Evolutionary conservation across 2,797 vertebrate species (phyloP).

Genomic region (Australoheros facetus): DNA sequence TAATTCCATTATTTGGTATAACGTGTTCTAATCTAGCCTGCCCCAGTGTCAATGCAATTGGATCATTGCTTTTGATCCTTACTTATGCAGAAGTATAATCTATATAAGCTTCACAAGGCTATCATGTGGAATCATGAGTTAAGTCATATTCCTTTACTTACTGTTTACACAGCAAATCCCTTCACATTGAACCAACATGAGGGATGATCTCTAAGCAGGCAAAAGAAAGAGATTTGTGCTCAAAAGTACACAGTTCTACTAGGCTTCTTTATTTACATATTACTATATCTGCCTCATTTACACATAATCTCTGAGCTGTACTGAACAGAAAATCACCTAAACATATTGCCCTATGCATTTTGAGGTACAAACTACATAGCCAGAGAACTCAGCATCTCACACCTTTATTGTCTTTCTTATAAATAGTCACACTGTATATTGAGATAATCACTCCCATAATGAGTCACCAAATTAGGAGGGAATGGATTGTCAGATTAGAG

Average conservation of each 20-base stretch:
- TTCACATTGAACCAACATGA: constrained; percentile 18
- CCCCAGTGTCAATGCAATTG: neutral
- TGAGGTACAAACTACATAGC: constrained; percentile 3
- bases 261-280: constrained; percentile 5
- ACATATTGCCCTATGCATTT: constrained; percentile 7
- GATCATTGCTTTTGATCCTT: constrained; percentile 22
- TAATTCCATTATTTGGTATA: constrained; percentile 5
- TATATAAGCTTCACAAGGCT: constrained; percentile 22
- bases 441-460: constrained; percentile 75
- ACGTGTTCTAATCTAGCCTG: neutral
- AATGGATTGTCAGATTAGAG: constrained; percentile 69
- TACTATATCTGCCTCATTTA: constrained; percentile 9
- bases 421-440: constrained; percentile 43
- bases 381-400: constrained; percentile 34
- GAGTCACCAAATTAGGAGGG: constrained; percentile 70
- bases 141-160: constrained; percentile 35
- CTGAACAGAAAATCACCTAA: constrained; percentile 16
- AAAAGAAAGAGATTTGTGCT: neutral
- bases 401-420: constrained; percentile 31
- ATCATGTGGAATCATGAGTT: constrained; percentile 33
- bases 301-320: constrained; percentile 3
- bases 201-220: constrained; percentile 6
- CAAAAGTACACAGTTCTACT: neutral
- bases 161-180: constrained; percentile 43
- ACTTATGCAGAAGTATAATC: constrained; percentile 27